phyloP scores from a whole-genome alignment of 2,888 invertebrate species.

The Protophormia terraenovae region DNA sequence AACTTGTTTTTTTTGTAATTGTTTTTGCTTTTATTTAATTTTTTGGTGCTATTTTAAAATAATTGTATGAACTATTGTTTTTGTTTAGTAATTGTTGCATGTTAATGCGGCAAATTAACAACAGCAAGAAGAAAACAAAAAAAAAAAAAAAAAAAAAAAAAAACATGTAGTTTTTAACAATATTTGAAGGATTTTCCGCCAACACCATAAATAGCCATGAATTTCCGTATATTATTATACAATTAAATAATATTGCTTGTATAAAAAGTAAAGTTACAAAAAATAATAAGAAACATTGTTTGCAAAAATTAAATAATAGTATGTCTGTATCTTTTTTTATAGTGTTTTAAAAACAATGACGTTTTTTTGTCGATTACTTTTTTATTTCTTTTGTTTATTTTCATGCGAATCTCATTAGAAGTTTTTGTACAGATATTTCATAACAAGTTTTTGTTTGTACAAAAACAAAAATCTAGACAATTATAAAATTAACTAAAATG shows the following conservation, averaged over 20 bases:
- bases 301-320: not conserved
- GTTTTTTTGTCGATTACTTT: constrained; percentile 38
- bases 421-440: constrained; percentile 7
- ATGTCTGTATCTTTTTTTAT: too few species aligned
- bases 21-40: not conserved
- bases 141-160: not conserved
- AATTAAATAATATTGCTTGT: constrained; percentile 6
- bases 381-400: not conserved
- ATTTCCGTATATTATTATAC: constrained; percentile 56
- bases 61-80: not conserved
- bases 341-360: constrained; percentile 18
- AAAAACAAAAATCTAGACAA: too few species aligned
- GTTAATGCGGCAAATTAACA: constrained; percentile 45
- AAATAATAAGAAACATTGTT: not conserved
- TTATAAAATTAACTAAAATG: too few species aligned
- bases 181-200: constrained; percentile 69
- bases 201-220: constrained; percentile 67
- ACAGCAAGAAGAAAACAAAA: too few species aligned
- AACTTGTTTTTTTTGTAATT: constrained; percentile 18
- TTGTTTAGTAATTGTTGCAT: constrained; percentile 42
- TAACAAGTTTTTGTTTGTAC: constrained; percentile 19
- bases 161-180: constrained; percentile 31
- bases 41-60: not conserved
- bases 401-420: not conserved
- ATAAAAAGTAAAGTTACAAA: not conserved